A percentile compares a stretch with the other conserved stretches of the same genome.
phyloP scores from a whole-genome alignment of 2,113 vertebrate species.

The Tyto alba region DNA sequence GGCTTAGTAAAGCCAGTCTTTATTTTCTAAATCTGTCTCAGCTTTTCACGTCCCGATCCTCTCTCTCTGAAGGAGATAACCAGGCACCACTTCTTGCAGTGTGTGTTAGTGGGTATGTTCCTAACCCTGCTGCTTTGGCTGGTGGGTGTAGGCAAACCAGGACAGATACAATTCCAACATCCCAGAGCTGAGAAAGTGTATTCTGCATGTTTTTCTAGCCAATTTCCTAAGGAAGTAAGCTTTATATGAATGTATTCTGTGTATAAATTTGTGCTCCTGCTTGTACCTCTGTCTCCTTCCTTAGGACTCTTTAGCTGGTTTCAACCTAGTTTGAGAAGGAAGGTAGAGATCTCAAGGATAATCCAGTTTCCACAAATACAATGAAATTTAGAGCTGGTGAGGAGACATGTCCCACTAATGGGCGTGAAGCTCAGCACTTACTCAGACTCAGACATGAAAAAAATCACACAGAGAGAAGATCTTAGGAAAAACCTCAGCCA shows the following conservation, averaged over 20 bases:
- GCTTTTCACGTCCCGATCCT: not conserved
- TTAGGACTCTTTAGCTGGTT: not conserved
- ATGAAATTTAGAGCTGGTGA: not conserved
- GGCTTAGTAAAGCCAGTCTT: not conserved
- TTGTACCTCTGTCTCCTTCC: not conserved
- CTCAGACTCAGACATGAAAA: not conserved
- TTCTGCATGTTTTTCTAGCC: not conserved
- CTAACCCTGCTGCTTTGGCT: not conserved
- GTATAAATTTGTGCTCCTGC: not conserved
- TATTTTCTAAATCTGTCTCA: not conserved
- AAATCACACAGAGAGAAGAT: not conserved
- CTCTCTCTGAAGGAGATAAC: not conserved
- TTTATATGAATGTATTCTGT: not conserved
- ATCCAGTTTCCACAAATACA: not conserved
- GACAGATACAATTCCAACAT: not conserved
- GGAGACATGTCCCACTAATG: not conserved
- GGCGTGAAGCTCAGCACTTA: not conserved
- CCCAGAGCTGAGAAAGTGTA: not conserved
- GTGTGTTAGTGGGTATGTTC: not conserved
- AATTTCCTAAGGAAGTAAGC: not conserved
- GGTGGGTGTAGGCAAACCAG: not conserved
- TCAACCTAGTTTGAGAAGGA: not conserved
- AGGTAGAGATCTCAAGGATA: not conserved
- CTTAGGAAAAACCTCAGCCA: not conserved
- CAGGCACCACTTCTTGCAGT: not conserved